Conservation (phyloP, 2,113 vertebrate species). For the Ptilorrhoa leucosticta region DNA sequence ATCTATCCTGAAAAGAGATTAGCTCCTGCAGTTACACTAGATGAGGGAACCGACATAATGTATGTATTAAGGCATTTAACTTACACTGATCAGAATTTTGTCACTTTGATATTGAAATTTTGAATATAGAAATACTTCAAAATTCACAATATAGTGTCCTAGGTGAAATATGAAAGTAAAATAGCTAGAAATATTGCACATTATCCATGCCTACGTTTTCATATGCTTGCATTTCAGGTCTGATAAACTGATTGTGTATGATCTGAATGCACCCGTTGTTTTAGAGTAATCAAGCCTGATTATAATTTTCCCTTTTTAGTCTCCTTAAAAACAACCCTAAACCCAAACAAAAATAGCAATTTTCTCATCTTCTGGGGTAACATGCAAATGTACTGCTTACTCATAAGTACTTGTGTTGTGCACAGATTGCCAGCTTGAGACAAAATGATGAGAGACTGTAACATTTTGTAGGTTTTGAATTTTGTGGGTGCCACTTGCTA, state of each 20-base stretch:
- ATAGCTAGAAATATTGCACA: neutral
- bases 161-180: neutral
- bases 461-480: neutral
- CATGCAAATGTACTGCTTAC: neutral
- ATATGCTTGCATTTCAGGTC: neutral
- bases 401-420: neutral
- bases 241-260: neutral
- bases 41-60: neutral
- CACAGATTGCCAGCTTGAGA: neutral
- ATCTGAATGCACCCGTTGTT: neutral
- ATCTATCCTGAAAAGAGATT: neutral
- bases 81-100: neutral
- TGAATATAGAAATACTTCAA: neutral
- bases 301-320: neutral
- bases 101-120: neutral
- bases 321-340: neutral
- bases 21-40: neutral
- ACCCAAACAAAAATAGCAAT: neutral
- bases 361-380: slow-evolving; percentile 16
- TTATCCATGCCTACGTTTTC: neutral
- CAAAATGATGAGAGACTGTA: neutral
- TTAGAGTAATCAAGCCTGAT: slow-evolving; percentile 7
- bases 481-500: neutral
- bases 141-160: neutral
- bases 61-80: neutral